phyloP scores from a whole-genome alignment of 2,797 vertebrate genomes.

The Otolemur crassicaudatus region DNA sequence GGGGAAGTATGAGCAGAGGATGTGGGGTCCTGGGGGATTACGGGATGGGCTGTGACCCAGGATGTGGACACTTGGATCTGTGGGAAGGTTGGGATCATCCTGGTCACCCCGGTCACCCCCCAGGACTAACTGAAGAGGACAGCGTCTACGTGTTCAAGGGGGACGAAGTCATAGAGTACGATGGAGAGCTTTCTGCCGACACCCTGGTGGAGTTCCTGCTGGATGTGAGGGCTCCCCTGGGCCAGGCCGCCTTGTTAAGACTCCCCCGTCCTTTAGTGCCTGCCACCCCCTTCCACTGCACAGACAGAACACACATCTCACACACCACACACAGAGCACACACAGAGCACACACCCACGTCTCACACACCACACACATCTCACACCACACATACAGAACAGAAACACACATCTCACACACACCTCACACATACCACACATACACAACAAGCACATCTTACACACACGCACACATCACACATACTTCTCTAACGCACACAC shows the following conservation, averaged over 20 bases:
- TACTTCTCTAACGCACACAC: no score
- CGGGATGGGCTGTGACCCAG: not conserved
- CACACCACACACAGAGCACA: not conserved
- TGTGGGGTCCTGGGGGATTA: not conserved
- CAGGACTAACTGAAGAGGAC: constrained; percentile 94
- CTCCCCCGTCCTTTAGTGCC: not conserved
- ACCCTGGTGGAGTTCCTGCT: constrained; percentile 96
- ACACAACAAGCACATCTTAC: not conserved
- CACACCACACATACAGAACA: not conserved
- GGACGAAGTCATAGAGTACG: constrained; percentile 95
- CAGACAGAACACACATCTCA: not conserved
- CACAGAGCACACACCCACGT: no score
- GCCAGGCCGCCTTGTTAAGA: not conserved
- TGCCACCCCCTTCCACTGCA: not conserved
- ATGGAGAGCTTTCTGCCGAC: constrained; percentile 94
- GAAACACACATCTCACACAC: not conserved
- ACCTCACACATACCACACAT: not conserved
- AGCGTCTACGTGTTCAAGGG: constrained; percentile 95
- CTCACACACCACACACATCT: not conserved
- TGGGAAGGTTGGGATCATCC: not conserved
- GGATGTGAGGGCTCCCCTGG: constrained; percentile 89
- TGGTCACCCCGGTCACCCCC: not conserved
- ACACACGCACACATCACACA: not conserved
- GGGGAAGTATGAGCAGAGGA: not conserved
- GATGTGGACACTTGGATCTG: not conserved